phyloP scores from a whole-genome alignment of 2,797 vertebrate species.

The Micrastur ruficollis region DNA sequence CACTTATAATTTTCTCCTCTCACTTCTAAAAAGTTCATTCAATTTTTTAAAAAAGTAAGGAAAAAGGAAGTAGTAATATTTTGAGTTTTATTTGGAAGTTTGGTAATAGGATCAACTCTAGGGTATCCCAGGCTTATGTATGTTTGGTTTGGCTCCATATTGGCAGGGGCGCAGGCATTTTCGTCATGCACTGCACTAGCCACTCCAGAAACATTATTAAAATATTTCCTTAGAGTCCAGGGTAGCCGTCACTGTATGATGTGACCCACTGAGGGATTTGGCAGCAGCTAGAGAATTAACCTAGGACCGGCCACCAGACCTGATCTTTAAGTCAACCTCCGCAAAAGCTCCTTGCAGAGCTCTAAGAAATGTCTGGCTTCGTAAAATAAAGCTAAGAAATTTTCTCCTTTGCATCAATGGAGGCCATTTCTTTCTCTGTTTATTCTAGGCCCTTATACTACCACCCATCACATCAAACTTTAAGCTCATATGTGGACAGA shows the following conservation, averaged over 20 bases:
- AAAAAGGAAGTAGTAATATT: not conserved
- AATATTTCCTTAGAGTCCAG: not conserved
- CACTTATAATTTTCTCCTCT: not conserved
- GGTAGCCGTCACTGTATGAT: not conserved
- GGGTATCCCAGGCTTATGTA: not conserved
- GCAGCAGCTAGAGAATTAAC: not conserved
- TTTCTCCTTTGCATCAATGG: not conserved
- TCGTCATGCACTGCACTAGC: not conserved
- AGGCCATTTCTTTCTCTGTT: not conserved
- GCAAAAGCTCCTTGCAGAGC: not conserved
- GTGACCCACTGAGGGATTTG: not conserved
- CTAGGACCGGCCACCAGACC: not conserved
- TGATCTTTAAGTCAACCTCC: not conserved
- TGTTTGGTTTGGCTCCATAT: conserved; percentile 10
- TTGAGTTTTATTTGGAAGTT: conserved; percentile 3
- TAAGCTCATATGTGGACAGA: not conserved
- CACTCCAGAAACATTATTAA: not conserved
- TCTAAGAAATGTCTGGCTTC: not conserved
- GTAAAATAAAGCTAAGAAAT: not conserved
- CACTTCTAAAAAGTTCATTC: not conserved
- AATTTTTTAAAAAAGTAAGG: not conserved
- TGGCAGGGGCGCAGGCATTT: not conserved
- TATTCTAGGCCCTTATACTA: not conserved
- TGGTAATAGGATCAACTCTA: not conserved
- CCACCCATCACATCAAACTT: not conserved